Percentiles rank a stretch among this genome's conserved stretches.
Conservation (phyloP, 2,113 vertebrate genomes). For the Ptilorrhoa leucosticta region DNA sequence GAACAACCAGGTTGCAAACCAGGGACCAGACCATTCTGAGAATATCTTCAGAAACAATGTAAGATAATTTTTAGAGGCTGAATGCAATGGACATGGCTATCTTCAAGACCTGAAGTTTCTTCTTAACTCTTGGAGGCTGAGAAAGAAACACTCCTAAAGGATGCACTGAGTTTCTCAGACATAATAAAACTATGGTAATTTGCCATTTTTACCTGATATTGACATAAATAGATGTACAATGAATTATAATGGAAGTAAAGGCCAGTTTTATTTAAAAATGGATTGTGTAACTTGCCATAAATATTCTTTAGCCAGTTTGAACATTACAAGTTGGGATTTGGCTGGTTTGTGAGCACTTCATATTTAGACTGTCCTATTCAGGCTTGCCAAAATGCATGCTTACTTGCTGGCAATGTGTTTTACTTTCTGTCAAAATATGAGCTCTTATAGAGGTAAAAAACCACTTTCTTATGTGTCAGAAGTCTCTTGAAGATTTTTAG, state of each 20-base stretch:
- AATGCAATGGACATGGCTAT: background rate
- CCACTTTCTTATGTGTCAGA: background rate
- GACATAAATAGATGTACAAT: background rate
- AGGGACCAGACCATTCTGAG: background rate
- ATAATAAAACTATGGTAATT: background rate
- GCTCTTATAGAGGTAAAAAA: background rate
- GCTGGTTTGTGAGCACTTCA: background rate
- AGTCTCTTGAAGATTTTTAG: background rate
- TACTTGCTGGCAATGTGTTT: background rate
- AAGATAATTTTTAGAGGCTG: background rate
- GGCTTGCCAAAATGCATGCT: background rate
- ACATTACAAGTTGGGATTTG: background rate
- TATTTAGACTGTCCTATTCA: background rate
- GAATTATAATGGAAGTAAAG: background rate
- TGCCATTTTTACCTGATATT: background rate
- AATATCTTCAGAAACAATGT: background rate
- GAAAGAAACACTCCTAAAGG: background rate
- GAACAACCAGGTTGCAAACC: background rate
- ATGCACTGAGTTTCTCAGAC: rapidly evolving
- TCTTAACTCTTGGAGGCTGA: background rate
- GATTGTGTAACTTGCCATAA: background rate
- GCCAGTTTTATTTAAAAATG: background rate
- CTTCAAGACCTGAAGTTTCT: background rate
- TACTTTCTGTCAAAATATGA: background rate
- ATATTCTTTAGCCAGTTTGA: background rate